Evolutionary conservation across 2,797 vertebrate species (phyloP), one percentile per base, ranked within the genome.

Genomic region (Manis crassicaudata): DNA sequence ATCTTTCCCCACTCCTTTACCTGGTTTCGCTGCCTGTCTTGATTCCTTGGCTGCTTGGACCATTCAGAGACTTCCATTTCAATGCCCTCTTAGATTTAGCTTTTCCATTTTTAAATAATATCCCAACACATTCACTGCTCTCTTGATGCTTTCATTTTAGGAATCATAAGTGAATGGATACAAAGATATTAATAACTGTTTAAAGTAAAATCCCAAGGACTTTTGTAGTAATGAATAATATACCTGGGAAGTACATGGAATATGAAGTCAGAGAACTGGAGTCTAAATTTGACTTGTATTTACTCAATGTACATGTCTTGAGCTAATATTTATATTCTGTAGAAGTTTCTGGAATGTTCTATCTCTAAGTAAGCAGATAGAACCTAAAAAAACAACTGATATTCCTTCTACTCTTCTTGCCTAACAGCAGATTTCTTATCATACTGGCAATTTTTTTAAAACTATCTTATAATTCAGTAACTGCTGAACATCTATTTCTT

Each of bases 61-160:
- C 85, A 76, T 21, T 95, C 54, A 90, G 77, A 46, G 43, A 86
- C 40, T 92, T 94, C 11, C 14, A 94, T 21, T 92, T 75, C 58
- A 92, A 27, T 35, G 54, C 46, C 80, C 82, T 75, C 77, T 60
- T 83, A 73, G 70, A 76, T 83, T 60, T 75, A 56, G 67, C 21
- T 14, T 94, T 87, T 58, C 29, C 12, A 29, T 83, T 16, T 80
- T 85, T 87, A 95, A 94, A 94, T 46, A 46, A 46, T 81, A 80
- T 60, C 83, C 79, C 27, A 86, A 89, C 7, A 90, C 6, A 93
- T 35, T 90, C 46, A 79, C 21, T 93, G 75, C 13, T 60, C 40
- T 43, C 73, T 92, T 25, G 37, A n/a, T 73, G 75, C 37, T 92
- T 85, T 82, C 43, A 40, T 67, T 95, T 96, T 88, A 94, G 32